Conservation (phyloP, 1,140 invertebrate species). For the Heliconius hewitsoni region DNA sequence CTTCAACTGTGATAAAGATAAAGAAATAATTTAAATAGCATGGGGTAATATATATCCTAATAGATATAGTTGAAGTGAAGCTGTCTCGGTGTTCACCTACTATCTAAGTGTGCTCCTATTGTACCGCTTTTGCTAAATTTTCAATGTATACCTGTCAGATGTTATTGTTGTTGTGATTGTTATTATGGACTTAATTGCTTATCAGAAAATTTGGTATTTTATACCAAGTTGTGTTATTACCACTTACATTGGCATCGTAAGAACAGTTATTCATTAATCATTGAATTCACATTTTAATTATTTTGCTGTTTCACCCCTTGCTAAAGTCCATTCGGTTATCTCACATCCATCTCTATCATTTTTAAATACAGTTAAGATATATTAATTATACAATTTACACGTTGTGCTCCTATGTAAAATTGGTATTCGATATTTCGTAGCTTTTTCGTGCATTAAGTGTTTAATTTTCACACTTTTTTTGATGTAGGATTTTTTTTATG, state of each 20-base stretch:
- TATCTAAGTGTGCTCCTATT: slow-evolving; percentile 58
- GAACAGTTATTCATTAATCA: slow-evolving; percentile 36
- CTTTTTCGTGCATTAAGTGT: slow-evolving; percentile 54
- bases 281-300: slow-evolving; percentile 44
- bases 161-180: slow-evolving; percentile 58
- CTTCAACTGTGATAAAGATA: slow-evolving; percentile 48
- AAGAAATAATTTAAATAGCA: neutral
- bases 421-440: slow-evolving; percentile 60
- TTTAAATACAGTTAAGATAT: slow-evolving; percentile 6
- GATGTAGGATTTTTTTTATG: slow-evolving; percentile 49
- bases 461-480: slow-evolving; percentile 73
- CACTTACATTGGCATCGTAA: slow-evolving; percentile 31
- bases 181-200: slow-evolving; percentile 51
- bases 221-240: slow-evolving; percentile 13
- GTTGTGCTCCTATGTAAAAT: slow-evolving; percentile 70
- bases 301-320: slow-evolving; percentile 53
- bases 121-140: slow-evolving; percentile 65
- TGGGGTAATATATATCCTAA: neutral
- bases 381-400: slow-evolving; percentile 54
- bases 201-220: slow-evolving; percentile 67
- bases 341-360: slow-evolving; percentile 31
- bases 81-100: slow-evolving; percentile 46
- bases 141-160: slow-evolving; percentile 54
- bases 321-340: slow-evolving; percentile 42
- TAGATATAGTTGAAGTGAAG: slow-evolving; percentile 55